Base-by-base conservation (phyloP, 2,888 invertebrate species). In the Muschampia plurimacula region DNA sequence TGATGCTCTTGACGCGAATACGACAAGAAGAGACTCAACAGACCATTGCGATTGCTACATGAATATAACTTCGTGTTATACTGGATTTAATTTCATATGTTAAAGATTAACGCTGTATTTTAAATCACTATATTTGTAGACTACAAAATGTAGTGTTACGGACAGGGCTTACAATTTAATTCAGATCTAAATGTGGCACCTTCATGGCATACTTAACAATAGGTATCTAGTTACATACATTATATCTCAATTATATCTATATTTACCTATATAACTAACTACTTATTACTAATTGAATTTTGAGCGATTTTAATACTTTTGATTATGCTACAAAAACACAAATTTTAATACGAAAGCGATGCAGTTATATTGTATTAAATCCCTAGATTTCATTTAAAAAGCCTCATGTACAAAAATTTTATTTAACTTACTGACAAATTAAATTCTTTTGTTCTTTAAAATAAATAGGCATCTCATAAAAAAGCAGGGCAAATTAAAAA, bases 111-210 rank as follows among this genome's bases (percentile, higher is more conserved):
- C 36, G 4, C 36, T 32, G 32, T 32, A 32, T 32, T 32, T 32
- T 32, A 32, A 32, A 32, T 32, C 32, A 32, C 3, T 6, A 36
- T 36, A 36, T 36, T 22, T 36, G 36, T 36, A 36, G 36, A 36
- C 36, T 36, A 36, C 36, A 41, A 41, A 46, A 13, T 46, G 46
- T 46, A 13, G 46, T 13, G 13, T 13, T 55, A 22, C 22, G 13
- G 36, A 36, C 4, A 36, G 15, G 9, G 55, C 46, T 46, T 46
- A 46, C 12, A 13, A 13, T 46, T 3, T 55, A 4, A 6, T 36
- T 36, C 83, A 83, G 82, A 85, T 84, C 83, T 79, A 79, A 15
- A 22, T 78, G 82, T 87, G 88, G 87, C 87, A 87, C 86, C 83
- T 71, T 77, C 73, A 87, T 87, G 87, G 87, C 87, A 79, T 69